Base-by-base conservation (phyloP, 2,797 vertebrate species). In the Sebastes vulpes region DNA sequence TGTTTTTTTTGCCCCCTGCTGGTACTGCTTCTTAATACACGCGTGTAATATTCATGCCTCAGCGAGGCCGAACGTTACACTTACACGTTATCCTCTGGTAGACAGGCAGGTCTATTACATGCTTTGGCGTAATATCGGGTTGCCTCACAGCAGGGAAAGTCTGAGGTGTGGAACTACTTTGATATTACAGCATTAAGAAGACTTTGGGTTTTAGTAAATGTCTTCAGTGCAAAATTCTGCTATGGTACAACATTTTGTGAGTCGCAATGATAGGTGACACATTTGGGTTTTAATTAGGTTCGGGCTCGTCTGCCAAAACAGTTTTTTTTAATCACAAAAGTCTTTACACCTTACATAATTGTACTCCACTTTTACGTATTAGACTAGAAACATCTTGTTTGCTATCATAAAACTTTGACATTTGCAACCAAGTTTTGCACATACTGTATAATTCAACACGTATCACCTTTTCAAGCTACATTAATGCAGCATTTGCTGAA, bases 251-350 rank as follows among this genome's bases (percentile, higher is more conserved):
- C 9, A 20, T 38, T 4, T 28, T 3, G 14, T 21, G 9, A 59
- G 26, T 23, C 42, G 31, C 20, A 28, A n/a, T 23, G 18, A 71
- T 26, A 23, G 14, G 6, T 50, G 48, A 64, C 42, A 50, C 12
- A 26, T 65, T 32, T 72, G 16, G 4, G 7, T 59, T 76, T 71
- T 46, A 65, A 81, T 61, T 81, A 20, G 20, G 9, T 56, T 72
- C 29, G 25, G 12, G 10, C 21, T 65, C 1, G 3, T 32, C 11
- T n/a, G 9, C 56, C 6, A 14, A 75, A 76, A 64, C 52, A 1
- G 2, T 16, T 46, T 57, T 26, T 32, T 31, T 31, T 73, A 46
- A 69, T 60, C 16, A 26, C 18, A 28, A 31, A 57, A 26, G 5
- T 3, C 23, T 64, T 69, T 31, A 60, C 21, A 60, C 2, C 18